Evolutionary conservation across 2,113 vertebrate species (phyloP).

Genomic region (Tupaia chinensis): DNA sequence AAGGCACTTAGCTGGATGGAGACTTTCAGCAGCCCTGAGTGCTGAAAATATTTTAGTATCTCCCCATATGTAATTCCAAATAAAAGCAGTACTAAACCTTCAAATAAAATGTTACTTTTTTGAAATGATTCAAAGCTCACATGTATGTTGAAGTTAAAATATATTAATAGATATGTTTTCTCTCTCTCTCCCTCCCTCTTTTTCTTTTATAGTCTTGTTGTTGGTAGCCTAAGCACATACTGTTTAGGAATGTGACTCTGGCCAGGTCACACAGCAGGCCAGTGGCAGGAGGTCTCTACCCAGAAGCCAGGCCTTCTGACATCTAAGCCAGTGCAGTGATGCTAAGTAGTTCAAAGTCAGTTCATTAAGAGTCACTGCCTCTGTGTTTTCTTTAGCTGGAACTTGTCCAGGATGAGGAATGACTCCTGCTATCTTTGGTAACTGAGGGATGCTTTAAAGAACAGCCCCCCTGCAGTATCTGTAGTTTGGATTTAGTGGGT

Average conservation of each 20-base stretch:
- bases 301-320: slow-evolving; percentile 25
- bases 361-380: neutral
- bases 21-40: neutral
- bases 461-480: neutral
- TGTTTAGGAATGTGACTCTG: neutral
- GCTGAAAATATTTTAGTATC: slow-evolving; percentile 11
- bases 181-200: neutral
- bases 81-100: slow-evolving; percentile 38
- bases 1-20: neutral
- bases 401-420: slow-evolving; percentile 12
- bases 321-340: neutral
- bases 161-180: neutral
- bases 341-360: slow-evolving; percentile 57
- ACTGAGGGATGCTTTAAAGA: slow-evolving; percentile 52
- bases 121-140: slow-evolving; percentile 5
- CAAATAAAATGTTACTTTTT: slow-evolving; percentile 7
- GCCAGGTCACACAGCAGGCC: neutral
- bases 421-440: slow-evolving; percentile 8
- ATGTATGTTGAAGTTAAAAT: slow-evolving; percentile 54
- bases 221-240: neutral
- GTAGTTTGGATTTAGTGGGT: neutral
- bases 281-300: slow-evolving; percentile 1
- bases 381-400: slow-evolving; percentile 53
- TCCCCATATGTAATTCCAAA: slow-evolving; percentile 7
- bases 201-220: slow-evolving; percentile 25